Conservation (phyloP, 2,113 vertebrate species). For the Anguilla japonica region DNA sequence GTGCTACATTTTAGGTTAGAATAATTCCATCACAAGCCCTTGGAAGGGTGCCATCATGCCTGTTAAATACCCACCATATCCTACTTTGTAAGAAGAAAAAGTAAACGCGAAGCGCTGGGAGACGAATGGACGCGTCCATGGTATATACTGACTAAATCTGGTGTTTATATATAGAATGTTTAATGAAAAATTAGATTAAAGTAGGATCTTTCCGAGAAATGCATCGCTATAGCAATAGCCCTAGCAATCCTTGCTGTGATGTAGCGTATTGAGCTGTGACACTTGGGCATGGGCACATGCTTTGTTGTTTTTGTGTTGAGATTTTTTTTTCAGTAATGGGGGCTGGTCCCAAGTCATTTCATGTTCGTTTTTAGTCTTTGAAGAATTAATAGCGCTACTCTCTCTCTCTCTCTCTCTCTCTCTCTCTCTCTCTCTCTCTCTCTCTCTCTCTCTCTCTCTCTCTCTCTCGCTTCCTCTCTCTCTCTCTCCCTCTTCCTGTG, state of each 20-base stretch:
- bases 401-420: background rate
- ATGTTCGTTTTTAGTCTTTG: slow-evolving; percentile 16
- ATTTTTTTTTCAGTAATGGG: slow-evolving; percentile 15
- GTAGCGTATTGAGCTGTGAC: background rate
- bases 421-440: slow-evolving; percentile 4
- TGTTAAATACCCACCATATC: slow-evolving; percentile 7
- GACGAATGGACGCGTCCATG: background rate
- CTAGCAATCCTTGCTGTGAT: background rate
- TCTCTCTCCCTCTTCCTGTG: background rate
- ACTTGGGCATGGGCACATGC: slow-evolving; percentile 14
- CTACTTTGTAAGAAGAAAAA: background rate
- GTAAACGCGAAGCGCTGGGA: slow-evolving; percentile 20
- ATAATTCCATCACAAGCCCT: background rate
- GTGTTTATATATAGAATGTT: background rate
- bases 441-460: background rate
- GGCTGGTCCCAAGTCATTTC: slow-evolving; percentile 7
- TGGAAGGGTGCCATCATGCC: slow-evolving; percentile 17
- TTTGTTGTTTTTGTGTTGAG: slow-evolving; percentile 18
- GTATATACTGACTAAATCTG: background rate
- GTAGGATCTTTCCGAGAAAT: background rate
- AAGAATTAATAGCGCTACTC: slow-evolving; percentile 17
- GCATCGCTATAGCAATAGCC: background rate
- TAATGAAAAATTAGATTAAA: background rate
- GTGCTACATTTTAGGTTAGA: background rate
- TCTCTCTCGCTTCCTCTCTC: slow-evolving; percentile 3